Base-by-base conservation (phyloP, 1,140 invertebrate genomes). In the Odontomachus brunneus region DNA sequence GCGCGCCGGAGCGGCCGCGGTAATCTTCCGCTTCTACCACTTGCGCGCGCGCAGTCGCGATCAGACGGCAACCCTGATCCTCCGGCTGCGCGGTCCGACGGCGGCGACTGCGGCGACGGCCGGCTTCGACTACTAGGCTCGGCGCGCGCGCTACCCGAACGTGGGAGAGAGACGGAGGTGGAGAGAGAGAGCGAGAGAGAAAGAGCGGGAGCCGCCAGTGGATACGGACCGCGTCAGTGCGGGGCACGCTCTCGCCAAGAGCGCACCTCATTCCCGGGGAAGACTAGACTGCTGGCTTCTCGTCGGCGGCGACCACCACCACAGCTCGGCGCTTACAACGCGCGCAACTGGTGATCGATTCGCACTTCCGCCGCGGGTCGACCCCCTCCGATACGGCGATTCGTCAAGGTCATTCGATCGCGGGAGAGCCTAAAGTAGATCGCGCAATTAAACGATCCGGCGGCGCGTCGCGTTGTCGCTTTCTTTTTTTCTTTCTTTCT, bases 331-430 rank as follows among this genome's bases (percentile, higher is more conserved):
- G 55, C 65, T 5, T 59, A 24, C 63, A 72, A 82, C 75, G 81
- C 84, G 90, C 89, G 90, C 90, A 91, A 90, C 90, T 90, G 84
- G 90, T 91, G 88, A 89, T 90, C 89, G 82, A 88, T 89, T 86
- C 83, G 49, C 76, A 84, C 78, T 89, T 88, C 73, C 86, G 71
- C 55, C 85, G 73, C 71, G 65, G 87, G 72, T 82, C 87, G 83
- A 81, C 76, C 72, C 81, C n/a, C 82, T 81, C 22, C 82, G 86
- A 72, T 48, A 57, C 60, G 53, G 62, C 53, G 26, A 48, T 48
- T 71, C 57, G 57, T 88, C 86, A 88, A 88, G 86, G 86, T 88
- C 86, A 82, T 71, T 44, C 75, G 51, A 83, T 82, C 67, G n/a
- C n/a, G 29, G 5, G 78, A 29, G 72, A 78, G 24, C 65, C 33